Evolutionary conservation across 2,113 vertebrate genomes (phyloP).

Genomic region (Eclectus roratus): DNA sequence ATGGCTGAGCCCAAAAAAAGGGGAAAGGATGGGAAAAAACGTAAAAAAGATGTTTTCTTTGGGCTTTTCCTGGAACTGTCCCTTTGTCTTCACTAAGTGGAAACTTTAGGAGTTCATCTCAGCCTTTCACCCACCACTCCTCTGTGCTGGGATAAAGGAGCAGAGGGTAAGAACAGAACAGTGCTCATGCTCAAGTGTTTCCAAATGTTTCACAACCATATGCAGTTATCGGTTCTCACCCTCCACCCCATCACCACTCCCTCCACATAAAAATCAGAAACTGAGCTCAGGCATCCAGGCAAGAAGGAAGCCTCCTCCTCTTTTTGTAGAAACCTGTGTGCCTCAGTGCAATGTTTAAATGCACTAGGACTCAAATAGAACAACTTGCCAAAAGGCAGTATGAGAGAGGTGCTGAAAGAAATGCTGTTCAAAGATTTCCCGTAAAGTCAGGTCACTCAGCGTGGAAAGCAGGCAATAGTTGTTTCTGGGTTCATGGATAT

Average conservation of each 20-base stretch:
- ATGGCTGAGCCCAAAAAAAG: not conserved
- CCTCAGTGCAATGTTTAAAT: not conserved
- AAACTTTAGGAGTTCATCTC: conserved; percentile 22
- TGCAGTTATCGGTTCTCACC: conserved; percentile 25
- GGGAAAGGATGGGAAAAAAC: not conserved
- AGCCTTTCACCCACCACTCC: conserved; percentile 11
- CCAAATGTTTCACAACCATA: conserved; percentile 57
- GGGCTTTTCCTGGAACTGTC: conserved; percentile 13
- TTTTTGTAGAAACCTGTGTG: not conserved
- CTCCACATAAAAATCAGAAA: conserved; percentile 23
- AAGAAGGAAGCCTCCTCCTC: not conserved
- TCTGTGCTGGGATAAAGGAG: not conserved
- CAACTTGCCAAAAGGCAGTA: conserved; percentile 39
- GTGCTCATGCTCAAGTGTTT: conserved; percentile 44
- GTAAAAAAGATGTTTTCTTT: not conserved
- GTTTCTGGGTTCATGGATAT: conserved; percentile 26
- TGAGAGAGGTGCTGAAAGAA: conserved; percentile 58
- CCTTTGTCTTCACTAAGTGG: not conserved
- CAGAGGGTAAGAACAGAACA: conserved; percentile 3
- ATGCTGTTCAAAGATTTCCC: conserved; percentile 44
- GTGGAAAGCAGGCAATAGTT: conserved; percentile 31
- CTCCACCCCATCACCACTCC: conserved; percentile 45
- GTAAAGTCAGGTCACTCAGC: conserved; percentile 51
- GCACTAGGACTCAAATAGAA: not conserved
- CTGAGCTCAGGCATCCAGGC: not conserved